Base-by-base conservation (phyloP, 1,140 invertebrate genomes). In the Chrysopa pallens region DNA sequence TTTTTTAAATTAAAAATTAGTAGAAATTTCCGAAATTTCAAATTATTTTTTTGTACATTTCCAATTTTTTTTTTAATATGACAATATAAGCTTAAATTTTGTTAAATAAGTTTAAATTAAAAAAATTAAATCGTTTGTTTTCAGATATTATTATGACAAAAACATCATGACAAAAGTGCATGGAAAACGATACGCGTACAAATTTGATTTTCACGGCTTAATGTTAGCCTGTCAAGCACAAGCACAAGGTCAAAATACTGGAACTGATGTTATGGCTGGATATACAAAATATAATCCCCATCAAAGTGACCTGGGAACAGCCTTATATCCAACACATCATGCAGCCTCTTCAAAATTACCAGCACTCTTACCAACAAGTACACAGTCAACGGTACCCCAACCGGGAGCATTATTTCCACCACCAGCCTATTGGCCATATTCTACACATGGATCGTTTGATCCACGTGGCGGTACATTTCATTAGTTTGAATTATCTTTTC, bases 101-200 rank as follows among this genome's bases (percentile, higher is more conserved):
- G n/a, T n/a, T n/a, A n/a, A n/a, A n/a, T n/a, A n/a, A n/a, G n/a
- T n/a, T n/a, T n/a, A n/a, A n/a, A n/a, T n/a, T n/a, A n/a, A n/a
- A n/a, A n/a, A n/a, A n/a, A n/a, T n/a, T n/a, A n/a, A n/a, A n/a
- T n/a, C n/a, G n/a, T n/a, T n/a, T n/a, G n/a, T n/a, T 70, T 69
- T 6, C 66, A 86, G 86, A 55, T 98, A 97, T 59, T 98, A 98
- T 59, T 98, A 98, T 65, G 93, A 98, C 67, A 97, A 97, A 65
- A 93, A 94, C 55, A 87, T 97, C 50, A 93, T 97, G 84, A 87
- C 79, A 42, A 93, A 92, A 70, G 86, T 91, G 1, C 85, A 87
- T 53, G 88, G 88, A 35, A 91, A 91, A 62, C 65, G 87, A 1
- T 91, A 91, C 66, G 87, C 87, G 38, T 92, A 93, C 69, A 87